Evolutionary conservation across 1,140 invertebrate genomes (phyloP), one percentile per base, ranked within the genome.

Genomic region (Telenomus remus): DNA sequence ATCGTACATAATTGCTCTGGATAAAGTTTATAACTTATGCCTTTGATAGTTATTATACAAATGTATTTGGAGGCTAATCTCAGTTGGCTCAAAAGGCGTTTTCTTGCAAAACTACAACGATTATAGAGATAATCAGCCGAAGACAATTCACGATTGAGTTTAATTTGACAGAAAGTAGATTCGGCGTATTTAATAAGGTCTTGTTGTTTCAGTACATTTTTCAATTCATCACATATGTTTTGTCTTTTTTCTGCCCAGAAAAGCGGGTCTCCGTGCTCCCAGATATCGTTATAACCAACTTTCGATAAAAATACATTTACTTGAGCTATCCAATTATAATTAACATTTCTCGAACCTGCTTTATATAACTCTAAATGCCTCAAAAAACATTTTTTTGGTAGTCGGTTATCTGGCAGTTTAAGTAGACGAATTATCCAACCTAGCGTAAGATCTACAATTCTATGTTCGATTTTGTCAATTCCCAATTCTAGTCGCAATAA

Each of bases 401-500:
- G 13, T 4, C 63, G 13, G 4, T 19, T 12, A 37, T 55, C 43
- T 4, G 12, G 7, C 27, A 68, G 43, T 39, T 49, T 68, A 12
- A 68, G 46, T 3, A 68, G 10, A 16, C 42, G 12, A 9, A 57
- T 42, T 10, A 55, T 55, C 35, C n/a, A 43, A 9, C 37, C 42
- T 10, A 55, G 11, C 0, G 54, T 47, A n/a, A 55, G 54, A 10
- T 60, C 48, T 0, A 51, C 1, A 27, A 50, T 34, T 37, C 13
- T 37, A 16, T n/a, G 10, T 44, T 27, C 11, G n/a, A 66, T 4
- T 19, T 37, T 50, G 44, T 50, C 15, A 7, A 61, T 42, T 49
- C 35, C 53, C 12, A 61, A 19, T 14, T 56, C 59, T 9, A 66
- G 15, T 53, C 70, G 49, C n/a, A 73, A 34, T 2, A 42, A 34